Evolutionary conservation across 2,113 vertebrate genomes (phyloP).

Genomic region (Gasterosteus nipponicus): DNA sequence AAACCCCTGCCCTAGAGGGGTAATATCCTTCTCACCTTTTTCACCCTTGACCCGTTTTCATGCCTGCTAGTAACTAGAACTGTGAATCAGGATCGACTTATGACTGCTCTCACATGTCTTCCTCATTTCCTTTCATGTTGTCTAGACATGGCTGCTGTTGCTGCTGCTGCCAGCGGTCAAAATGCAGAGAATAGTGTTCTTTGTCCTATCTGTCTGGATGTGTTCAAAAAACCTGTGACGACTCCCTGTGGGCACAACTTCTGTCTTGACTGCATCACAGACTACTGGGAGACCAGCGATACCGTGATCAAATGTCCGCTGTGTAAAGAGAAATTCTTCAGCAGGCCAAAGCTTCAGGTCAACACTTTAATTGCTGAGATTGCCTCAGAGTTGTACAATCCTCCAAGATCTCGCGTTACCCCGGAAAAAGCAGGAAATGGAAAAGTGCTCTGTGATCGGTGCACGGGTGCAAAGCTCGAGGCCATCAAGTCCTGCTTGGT

Average conservation of each 20-base stretch:
- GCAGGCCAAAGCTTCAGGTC: constrained; percentile 40
- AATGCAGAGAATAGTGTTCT: constrained; percentile 17
- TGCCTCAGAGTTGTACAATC: constrained; percentile 1
- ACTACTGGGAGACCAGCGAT: constrained; percentile 18
- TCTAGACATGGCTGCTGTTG: constrained; percentile 53
- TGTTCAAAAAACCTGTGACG: constrained; percentile 55
- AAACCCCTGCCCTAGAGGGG: too few species aligned
- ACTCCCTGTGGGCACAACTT: constrained; percentile 66
- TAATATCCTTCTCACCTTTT: too few species aligned
- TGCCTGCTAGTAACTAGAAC: not conserved
- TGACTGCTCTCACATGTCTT: not conserved
- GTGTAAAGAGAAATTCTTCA: constrained; percentile 39
- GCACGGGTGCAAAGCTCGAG: constrained; percentile 9
- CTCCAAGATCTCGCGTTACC: rapidly evolving
- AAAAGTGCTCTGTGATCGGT: constrained; percentile 53
- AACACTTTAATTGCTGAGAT: constrained; percentile 47
- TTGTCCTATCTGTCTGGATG: constrained; percentile 61
- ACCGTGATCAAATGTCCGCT: constrained; percentile 34
- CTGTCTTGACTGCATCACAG: constrained; percentile 48
- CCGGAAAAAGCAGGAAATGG: constrained; percentile 16
- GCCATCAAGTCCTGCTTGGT: constrained; percentile 67
- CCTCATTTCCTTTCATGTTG: not conserved
- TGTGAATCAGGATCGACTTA: not conserved
- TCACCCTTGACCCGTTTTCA: too few species aligned
- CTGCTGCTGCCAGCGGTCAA: constrained; percentile 24